Percentiles rank a stretch among this genome's conserved stretches.
Evolutionary conservation across 2,888 invertebrate species (phyloP).

Genomic region (Scaptomyza cyrtandrae): DNA sequence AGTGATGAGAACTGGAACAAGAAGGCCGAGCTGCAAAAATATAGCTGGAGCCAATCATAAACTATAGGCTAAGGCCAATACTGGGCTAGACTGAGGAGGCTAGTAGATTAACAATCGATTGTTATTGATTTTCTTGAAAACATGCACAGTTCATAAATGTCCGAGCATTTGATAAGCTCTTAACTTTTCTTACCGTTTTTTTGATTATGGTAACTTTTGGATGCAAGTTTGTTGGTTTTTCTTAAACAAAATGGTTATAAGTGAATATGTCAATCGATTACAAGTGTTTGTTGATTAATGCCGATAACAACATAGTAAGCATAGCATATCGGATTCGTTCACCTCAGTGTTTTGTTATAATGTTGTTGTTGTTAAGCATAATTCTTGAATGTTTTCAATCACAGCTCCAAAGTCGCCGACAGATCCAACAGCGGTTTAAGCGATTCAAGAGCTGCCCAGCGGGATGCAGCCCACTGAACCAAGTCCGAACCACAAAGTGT

Average conservation of each 20-base stretch:
- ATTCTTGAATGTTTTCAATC: background rate
- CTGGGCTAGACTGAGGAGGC: background rate
- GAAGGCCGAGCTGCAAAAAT: background rate
- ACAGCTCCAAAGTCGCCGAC: conserved; percentile 14
- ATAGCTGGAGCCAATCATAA: background rate
- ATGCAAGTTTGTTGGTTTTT: no score
- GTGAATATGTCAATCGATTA: no score
- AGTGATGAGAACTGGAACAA: background rate
- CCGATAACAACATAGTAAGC: background rate
- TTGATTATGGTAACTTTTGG: no score
- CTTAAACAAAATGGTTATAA: no score
- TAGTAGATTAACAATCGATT: background rate
- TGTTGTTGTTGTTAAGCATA: background rate
- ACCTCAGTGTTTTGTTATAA: background rate
- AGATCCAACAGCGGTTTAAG: conserved; percentile 42
- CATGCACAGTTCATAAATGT: background rate
- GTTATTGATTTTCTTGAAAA: background rate
- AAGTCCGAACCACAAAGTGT: conserved; percentile 18
- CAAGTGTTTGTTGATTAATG: background rate
- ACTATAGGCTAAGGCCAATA: conserved; percentile 18
- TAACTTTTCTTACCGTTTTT: background rate
- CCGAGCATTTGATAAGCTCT: background rate
- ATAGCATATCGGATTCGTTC: no score
- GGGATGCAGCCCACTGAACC: conserved; percentile 33
- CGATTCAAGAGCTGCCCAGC: conserved; percentile 47